These are phyloP conservation scores for Alviniconcha strummeri DNA, from an alignment of 2,888 invertebrate species.

Conservation along the genomic window DNA sequence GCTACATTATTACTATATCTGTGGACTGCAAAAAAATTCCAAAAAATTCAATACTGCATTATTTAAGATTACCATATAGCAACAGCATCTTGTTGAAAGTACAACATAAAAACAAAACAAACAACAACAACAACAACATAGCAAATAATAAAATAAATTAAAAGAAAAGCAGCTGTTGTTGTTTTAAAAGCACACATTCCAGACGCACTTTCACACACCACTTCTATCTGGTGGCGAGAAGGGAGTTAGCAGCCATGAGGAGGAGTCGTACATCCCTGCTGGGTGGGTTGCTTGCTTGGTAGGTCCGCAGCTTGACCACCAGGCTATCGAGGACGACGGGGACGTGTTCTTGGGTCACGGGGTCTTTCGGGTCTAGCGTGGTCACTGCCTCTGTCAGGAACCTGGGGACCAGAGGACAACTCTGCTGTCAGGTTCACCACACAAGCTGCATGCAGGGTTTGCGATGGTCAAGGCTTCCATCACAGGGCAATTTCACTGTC, in stretches of 20 bases:
- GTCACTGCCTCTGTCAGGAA: constrained; percentile 91
- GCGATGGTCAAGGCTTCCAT: no score
- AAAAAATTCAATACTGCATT: no score
- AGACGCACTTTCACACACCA: background rate
- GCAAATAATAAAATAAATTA: background rate
- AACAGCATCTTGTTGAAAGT: no score
- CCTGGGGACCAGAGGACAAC: constrained; percentile 74
- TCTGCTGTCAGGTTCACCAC: no score
- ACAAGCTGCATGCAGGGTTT: no score
- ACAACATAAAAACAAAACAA: background rate
- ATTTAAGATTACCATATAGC: no score
- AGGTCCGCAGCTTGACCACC: constrained; percentile 80
- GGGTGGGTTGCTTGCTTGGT: constrained; percentile 76
- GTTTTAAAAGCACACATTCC: no score
- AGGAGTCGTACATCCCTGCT: constrained; percentile 82
- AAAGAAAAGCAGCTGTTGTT: background rate
- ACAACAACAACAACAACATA: background rate
- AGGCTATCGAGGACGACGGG: constrained; percentile 86
- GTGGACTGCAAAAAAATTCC: no score
- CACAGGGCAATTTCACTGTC: no score
- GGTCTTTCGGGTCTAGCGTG: constrained; percentile 85
- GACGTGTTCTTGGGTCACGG: constrained; percentile 88
- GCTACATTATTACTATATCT: no score
- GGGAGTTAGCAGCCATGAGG: constrained; percentile 79
- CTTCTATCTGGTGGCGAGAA: constrained; percentile 42